Evolutionary conservation across 2,888 invertebrate genomes (phyloP), one percentile per base, ranked within the genome.

Genomic region (Drosophila fungiperda): DNA sequence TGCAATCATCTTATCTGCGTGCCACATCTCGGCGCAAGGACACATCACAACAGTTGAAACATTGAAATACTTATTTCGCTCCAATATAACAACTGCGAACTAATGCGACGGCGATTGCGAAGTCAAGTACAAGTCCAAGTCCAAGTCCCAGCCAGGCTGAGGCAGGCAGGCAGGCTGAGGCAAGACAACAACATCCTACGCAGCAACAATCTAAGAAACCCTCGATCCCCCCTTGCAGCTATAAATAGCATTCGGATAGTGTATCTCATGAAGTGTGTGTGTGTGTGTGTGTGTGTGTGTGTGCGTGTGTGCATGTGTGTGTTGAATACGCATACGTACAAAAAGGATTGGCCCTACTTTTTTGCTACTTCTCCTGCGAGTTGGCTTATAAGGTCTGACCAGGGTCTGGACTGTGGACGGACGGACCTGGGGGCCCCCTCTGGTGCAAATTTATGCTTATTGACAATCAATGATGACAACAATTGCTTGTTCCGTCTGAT

Each of bases 401-500:
- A 20, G 33, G 57, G 36, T 23, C 45, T 64, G 50, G 23, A 40
- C 38, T 68, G 20, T 38, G 26, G 35, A 42, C 73, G 45, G 17
- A 57, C 17, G 9, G 38, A 33, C 48, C 48, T 54, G 68, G 49
- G 54, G 77, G 85, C 88, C 91, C 91, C 91, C 91, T 89, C 90
- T 81, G 89, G 90, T 86, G 91, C 89, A 91, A 91, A 91, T 91
- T 92, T 91, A 91, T 91, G 92, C 91, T 92, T 91, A 92, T 91
- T 90, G 89, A 89, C 91, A 91, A 91, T 91, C 92, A 91, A 91
- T 92, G 91, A 91, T 91, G 92, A 91, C 92, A 91, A 91, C 90
- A 91, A 91, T 91, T 91, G 91, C 89, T 90, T 89, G 90, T 90
- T 85, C 88, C 88, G 86, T 87, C 88, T 64, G 78, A 82, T 77